Base-by-base conservation (phyloP, 2,113 vertebrate species). In the Daphoenositta chrysoptera region DNA sequence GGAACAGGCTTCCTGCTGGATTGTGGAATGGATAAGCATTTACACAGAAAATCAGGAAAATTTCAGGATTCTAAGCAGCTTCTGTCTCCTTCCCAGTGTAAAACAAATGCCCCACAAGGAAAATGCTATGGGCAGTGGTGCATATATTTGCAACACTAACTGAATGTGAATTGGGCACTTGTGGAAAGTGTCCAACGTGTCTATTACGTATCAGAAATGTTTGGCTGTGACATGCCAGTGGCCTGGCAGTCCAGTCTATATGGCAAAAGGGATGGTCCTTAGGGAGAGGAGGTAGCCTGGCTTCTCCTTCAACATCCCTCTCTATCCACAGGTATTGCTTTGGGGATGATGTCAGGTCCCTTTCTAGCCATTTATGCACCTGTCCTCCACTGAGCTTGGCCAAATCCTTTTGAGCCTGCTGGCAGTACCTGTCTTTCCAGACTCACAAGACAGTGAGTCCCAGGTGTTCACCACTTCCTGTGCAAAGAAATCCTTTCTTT, bases 91-190 rank as follows among this genome's bases (percentile, higher is more conserved):
- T 65, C 39, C 28, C 24, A 10, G 28, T 4, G 28, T 15, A 47
- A 83, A 85, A 47, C 35, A 68, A 88, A 40, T 11, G 13, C 12
- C 28, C 76, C 44, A 26, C 57, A 30, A 47, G 56, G 57, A 44
- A 72, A 71, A 48, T 1, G 1, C 37, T 40, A 2, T 3, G 28
- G 63, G 7, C 72, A 56, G 33, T 1, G 21, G 10, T 71, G 30
- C 30, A 22, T 8, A 0, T n/a, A 26, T 72, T 58, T 56, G 39
- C n/a, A 87, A 24, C 6, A 39, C 1, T 45, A 50, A 68, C 0
- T 86, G 61, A 24, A 35, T 19, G 1, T 11, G 24, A 58, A 66
- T 0, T 1, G 2, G 82, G 82, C 42, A 51, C 44, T 11, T 8
- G 19, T 9, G 27, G 22, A 40, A 51, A 30, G n/a, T 35, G 60